Evolutionary conservation across 2,888 invertebrate species (phyloP), one percentile per base, ranked within the genome.

Genomic region (Tribolium freemani): DNA sequence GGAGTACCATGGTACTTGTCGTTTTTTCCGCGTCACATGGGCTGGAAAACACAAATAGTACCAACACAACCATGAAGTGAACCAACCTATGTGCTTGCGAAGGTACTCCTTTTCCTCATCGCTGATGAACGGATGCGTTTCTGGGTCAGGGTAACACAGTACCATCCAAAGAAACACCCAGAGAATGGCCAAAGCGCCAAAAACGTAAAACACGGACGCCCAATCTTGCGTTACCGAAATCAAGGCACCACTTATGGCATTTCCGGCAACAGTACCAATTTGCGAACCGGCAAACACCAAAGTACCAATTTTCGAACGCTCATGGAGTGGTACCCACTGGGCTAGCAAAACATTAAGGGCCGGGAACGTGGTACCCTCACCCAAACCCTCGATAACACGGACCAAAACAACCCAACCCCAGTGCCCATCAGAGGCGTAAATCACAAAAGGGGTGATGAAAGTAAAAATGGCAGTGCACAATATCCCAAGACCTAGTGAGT

Each of bases 391-490:
- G 1, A 95, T 80, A 0, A 95, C 90, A 72, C 96, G 88, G 5
- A 94, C 84, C 5, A 90, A 87, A 53, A 96, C 92, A 1, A 96
- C 88, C 44, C 81, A 79, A 10, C 81, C 92, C n/a, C 96, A 88
- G 44, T 92, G 91, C 9, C 94, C 92, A 88, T 2, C 93, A 90
- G 87, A 93, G 74, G 84, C 74, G 67, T 79, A 77, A 30, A 81
- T 94, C 9, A 93, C 92, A 80, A 92, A 83, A 0, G 96, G 96
- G 0, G 96, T 96, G 1, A 96, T 82, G 4, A 96, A 83, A 0
- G 96, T 95, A 78, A 96, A 93, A n/a, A 96, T 84, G 0, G 95
- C 94, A 0, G 96, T 95, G 13, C 93, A 92, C 0, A 96, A 86
- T 20, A 96, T 92, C 48, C 96, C 96, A 66, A 94, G 87, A 0